Conservation (phyloP, 2,113 vertebrate species). For the Chloebia gouldiae region DNA sequence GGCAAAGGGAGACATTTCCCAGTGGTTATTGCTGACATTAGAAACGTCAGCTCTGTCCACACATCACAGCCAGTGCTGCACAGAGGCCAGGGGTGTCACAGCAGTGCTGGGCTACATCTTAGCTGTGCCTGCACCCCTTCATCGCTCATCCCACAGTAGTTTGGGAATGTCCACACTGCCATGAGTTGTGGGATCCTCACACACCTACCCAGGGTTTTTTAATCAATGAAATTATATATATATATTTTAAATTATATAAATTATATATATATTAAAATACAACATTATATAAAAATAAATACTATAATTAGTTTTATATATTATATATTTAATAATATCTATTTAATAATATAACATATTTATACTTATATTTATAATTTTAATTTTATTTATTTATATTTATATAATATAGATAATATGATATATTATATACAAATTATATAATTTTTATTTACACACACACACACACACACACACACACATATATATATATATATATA, state of each 20-base stretch:
- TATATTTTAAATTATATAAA: too few relatives aligned
- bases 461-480: too few relatives aligned
- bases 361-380: too few relatives aligned
- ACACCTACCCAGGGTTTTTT: background rate
- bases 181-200: background rate
- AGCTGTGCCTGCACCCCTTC: background rate
- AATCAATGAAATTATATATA: background rate
- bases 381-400: too few relatives aligned
- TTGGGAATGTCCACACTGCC: background rate
- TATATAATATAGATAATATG: too few relatives aligned
- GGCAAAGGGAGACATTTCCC: slow-evolving; percentile 12
- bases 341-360: background rate
- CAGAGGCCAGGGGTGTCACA: background rate
- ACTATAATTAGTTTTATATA: too few relatives aligned
- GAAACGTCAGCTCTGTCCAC: background rate
- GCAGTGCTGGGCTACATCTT: background rate
- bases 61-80: background rate
- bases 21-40: background rate
- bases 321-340: too few relatives aligned
- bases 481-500: too few relatives aligned
- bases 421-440: too few relatives aligned
- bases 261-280: too few relatives aligned
- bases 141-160: accelerated
- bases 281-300: too few relatives aligned
- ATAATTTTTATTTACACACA: too few relatives aligned